Evolutionary conservation across 1,140 invertebrate genomes (phyloP).

Genomic region (Anastrepha obliqua): DNA sequence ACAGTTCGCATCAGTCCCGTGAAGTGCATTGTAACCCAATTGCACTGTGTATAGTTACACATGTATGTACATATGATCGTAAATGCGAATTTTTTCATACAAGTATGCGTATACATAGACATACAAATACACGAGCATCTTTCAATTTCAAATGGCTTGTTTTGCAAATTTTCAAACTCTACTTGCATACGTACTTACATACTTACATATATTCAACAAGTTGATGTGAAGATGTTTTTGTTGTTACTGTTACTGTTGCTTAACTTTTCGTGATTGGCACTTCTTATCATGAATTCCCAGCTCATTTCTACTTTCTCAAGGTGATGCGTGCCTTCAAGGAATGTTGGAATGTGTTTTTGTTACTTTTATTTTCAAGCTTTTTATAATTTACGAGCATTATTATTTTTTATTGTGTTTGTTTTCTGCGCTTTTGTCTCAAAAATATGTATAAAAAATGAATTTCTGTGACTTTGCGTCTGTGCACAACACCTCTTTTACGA

Average conservation of each 20-base stretch:
- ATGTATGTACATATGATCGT: too few species aligned
- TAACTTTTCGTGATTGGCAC: background rate
- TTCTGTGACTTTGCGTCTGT: background rate
- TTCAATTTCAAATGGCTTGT: too few species aligned
- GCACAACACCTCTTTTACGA: background rate
- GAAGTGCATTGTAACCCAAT: too few species aligned
- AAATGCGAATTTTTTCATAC: too few species aligned
- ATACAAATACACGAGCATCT: too few species aligned
- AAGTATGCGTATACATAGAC: too few species aligned
- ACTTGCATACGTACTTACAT: background rate
- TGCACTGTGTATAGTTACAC: too few species aligned
- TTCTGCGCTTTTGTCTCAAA: background rate
- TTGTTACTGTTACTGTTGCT: background rate
- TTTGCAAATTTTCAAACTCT: too few species aligned
- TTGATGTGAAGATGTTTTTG: background rate
- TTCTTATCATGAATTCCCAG: background rate
- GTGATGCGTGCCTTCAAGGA: background rate
- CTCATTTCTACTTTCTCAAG: background rate
- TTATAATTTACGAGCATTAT: background rate
- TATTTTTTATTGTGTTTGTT: background rate
- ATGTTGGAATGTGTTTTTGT: background rate
- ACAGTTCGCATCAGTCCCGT: too few species aligned
- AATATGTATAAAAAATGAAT: too few species aligned
- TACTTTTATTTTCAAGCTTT: background rate
- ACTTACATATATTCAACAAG: background rate